Percentiles rank a stretch among this genome's conserved stretches.
Evolutionary conservation across 2,113 vertebrate genomes (phyloP).

Genomic region (Bungarus multicinctus): DNA sequence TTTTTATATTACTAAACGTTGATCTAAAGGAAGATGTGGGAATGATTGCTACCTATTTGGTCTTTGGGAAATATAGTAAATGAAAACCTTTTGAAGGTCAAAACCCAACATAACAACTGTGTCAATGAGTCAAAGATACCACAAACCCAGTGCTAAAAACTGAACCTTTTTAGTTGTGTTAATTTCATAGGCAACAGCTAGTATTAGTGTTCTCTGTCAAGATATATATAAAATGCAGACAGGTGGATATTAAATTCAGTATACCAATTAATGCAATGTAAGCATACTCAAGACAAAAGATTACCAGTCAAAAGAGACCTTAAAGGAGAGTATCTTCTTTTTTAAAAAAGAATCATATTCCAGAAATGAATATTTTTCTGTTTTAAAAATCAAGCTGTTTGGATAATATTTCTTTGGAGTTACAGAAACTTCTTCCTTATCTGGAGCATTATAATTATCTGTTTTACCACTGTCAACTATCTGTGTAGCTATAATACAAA

Average conservation of each 20-base stretch:
- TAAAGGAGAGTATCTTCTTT: neutral
- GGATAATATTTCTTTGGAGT: neutral
- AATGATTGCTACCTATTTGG: neutral
- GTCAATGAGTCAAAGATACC: conserved; percentile 23
- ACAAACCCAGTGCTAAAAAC: conserved; percentile 13
- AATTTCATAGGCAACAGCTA: neutral
- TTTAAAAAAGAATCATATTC: neutral
- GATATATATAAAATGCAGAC: conserved; percentile 21
- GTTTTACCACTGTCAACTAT: neutral
- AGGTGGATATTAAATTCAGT: conserved; percentile 12
- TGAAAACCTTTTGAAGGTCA: conserved; percentile 18
- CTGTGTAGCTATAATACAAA: neutral
- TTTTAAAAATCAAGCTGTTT: neutral
- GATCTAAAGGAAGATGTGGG: conserved; percentile 12
- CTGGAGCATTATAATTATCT: neutral
- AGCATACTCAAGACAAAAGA: conserved; percentile 7
- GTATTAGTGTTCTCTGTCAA: neutral
- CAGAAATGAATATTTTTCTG: conserved; percentile 27
- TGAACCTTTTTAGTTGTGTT: neutral
- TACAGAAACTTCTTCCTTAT: neutral
- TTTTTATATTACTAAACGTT: conserved; percentile 15
- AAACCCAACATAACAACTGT: neutral
- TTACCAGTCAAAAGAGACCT: conserved; percentile 5
- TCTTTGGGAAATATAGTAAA: neutral
- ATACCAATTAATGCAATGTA: neutral